Percentiles rank a stretch among this genome's conserved stretches.
phyloP scores from a whole-genome alignment of 2,888 invertebrate genomes.

The Sesia bembeciformis region DNA sequence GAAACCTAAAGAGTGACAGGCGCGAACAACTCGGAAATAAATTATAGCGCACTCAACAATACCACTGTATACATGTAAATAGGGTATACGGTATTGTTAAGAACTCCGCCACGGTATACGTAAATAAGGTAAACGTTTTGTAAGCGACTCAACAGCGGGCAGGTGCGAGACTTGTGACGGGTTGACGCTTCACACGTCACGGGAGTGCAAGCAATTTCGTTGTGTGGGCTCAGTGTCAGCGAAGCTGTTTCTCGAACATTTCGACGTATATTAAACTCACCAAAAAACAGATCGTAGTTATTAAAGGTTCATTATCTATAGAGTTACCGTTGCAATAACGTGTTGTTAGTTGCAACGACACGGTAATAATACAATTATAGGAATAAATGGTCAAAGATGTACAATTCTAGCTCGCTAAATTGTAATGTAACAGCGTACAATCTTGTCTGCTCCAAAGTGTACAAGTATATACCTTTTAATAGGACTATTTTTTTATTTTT shows the following conservation, averaged over 20 bases:
- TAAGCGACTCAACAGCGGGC: neutral
- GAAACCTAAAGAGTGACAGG: neutral
- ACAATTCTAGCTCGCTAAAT: too few species aligned
- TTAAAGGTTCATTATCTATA: too few species aligned
- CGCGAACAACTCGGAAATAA: slow-evolving; percentile 11
- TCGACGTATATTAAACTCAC: too few species aligned
- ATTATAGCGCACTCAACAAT: slow-evolving; percentile 8
- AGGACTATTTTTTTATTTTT: too few species aligned
- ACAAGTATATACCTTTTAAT: too few species aligned
- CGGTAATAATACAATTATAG: too few species aligned
- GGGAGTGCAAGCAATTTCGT: slow-evolving; percentile 5
- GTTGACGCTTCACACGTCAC: slow-evolving; percentile 32
- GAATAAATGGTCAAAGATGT: too few species aligned
- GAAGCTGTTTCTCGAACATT: neutral
- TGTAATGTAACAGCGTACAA: too few species aligned
- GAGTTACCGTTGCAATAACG: too few species aligned
- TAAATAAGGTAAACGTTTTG: neutral
- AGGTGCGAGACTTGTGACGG: slow-evolving; percentile 30
- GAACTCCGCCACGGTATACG: neutral
- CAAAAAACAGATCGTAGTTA: too few species aligned
- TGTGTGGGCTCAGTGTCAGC: slow-evolving; percentile 4
- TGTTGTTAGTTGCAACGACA: too few species aligned
- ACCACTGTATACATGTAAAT: slow-evolving; percentile 21
- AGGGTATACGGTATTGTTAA: slow-evolving; percentile 12
- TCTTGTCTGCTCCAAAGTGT: too few species aligned